Base-by-base conservation (phyloP, 2,113 vertebrate species). In the Hemichromis elongatus region DNA sequence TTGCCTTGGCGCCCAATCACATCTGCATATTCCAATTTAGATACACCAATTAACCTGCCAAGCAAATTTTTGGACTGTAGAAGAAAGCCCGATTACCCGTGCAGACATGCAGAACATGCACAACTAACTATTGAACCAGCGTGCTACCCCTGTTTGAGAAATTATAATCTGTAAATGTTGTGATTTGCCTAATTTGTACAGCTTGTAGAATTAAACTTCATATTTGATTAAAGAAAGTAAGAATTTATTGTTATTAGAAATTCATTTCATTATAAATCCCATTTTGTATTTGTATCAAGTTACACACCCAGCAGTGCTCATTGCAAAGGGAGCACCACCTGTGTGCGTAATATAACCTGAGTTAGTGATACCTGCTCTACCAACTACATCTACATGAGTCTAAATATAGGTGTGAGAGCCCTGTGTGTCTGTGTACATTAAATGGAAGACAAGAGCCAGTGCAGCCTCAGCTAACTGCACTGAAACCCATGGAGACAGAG, bases 401-500 rank as follows among this genome's bases (percentile, higher is more conserved):
- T 88, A 83, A 86, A 88, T 83, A 59, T 89, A 87, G 86, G 5
- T 6, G 2, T 63, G 84, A 83, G 54, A 47, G 57, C 45, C 3
- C 6, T 13, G 79, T n/a, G 26, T 81, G 79, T 87, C 73, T 82
- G 47, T 79, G 63, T 83, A 30, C 87, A 79, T 85, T 85, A 79
- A 87, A 82, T 83, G 57, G 4, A 24, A 50, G 66, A 57, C 59
- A 84, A 77, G 88, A 86, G 86, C 83, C 21, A 37, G 50, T 83
- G 68, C 82, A 56, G 70, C 50, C 85, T 92, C 87, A 84, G 83
- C 82, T 85, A 81, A 90, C 82, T 73, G 81, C 81, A 55, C 13
- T 73, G 84, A 93, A 89, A 92, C 68, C 81, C 89, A 77, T 63
- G 83, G 81, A 89, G 75, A 78, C 85, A 79, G 88, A 88, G 86